Evolutionary conservation across 2,888 invertebrate species (phyloP).

Genomic region (Pecten maximus): DNA sequence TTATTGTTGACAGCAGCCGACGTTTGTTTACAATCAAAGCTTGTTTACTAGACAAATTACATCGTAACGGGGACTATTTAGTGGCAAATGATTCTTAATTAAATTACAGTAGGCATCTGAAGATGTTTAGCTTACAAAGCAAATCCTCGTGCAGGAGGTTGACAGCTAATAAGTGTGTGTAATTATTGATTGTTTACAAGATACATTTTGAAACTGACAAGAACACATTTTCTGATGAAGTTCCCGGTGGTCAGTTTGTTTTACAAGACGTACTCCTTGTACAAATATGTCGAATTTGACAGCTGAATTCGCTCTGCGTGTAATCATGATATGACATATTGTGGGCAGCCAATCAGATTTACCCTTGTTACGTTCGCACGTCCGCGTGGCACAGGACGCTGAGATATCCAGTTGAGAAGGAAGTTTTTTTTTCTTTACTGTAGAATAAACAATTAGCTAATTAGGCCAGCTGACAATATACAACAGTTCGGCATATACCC

Average conservation of each 20-base stretch:
- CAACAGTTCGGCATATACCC: neutral
- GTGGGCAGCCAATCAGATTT: neutral
- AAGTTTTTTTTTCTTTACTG: slow-evolving; percentile 10
- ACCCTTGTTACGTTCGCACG: neutral
- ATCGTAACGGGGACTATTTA: neutral
- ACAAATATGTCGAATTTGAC: neutral
- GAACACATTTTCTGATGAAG: neutral
- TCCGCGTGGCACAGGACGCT: neutral
- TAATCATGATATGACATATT: neutral
- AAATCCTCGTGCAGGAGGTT: neutral
- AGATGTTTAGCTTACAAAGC: neutral
- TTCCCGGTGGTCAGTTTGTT: neutral
- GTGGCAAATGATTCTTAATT: neutral
- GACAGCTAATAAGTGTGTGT: neutral
- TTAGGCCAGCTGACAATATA: neutral
- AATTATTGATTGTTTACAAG: neutral
- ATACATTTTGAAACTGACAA: neutral
- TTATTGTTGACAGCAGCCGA: neutral
- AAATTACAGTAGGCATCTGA: neutral
- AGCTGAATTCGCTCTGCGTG: neutral
- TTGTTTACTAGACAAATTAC: neutral
- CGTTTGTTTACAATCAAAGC: neutral
- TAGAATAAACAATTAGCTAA: slow-evolving; percentile 24
- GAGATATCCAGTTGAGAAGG: neutral
- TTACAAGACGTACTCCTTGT: neutral